Percentiles rank a stretch among this genome's conserved stretches.
phyloP scores from a whole-genome alignment of 2,797 vertebrate genomes.

The Diceros bicornis region DNA sequence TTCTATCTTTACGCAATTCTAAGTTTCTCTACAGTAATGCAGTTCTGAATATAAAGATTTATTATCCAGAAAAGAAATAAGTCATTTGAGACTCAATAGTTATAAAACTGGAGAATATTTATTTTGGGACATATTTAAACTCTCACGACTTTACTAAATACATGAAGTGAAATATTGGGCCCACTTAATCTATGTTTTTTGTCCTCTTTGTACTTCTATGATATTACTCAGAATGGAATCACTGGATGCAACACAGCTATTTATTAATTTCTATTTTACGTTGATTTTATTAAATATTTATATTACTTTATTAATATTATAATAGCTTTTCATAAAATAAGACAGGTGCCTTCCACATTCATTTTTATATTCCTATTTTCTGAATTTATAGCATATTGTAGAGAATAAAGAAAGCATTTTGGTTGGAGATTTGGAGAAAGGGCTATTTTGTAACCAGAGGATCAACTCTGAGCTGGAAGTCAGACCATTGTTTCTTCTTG shows the following conservation, averaged over 20 bases:
- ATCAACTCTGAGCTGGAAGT: not conserved
- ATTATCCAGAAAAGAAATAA: constrained; percentile 56
- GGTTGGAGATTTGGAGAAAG: not conserved
- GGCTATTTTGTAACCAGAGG: not conserved
- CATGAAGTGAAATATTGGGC: constrained; percentile 46
- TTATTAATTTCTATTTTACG: constrained; percentile 69
- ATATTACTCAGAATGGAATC: constrained; percentile 48
- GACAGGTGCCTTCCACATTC: not conserved
- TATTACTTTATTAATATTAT: not conserved
- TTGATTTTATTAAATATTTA: constrained; percentile 69
- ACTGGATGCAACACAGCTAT: not conserved
- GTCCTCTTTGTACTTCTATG: not conserved
- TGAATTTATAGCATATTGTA: constrained; percentile 45
- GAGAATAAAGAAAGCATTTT: constrained; percentile 7
- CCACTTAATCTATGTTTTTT: constrained; percentile 27
- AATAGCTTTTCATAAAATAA: constrained; percentile 58
- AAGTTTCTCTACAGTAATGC: constrained; percentile 66
- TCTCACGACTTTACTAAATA: constrained; percentile 62
- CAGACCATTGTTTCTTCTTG: not conserved
- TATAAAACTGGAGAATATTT: constrained; percentile 61
- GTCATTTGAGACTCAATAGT: not conserved
- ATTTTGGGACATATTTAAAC: constrained; percentile 57
- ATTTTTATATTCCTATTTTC: constrained; percentile 58
- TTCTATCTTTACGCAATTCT: constrained; percentile 70
- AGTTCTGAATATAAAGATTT: constrained; percentile 56